Evolutionary conservation across 2,888 invertebrate genomes (phyloP), one percentile per base, ranked within the genome.

Genomic region (Prionchulus punctatus): DNA sequence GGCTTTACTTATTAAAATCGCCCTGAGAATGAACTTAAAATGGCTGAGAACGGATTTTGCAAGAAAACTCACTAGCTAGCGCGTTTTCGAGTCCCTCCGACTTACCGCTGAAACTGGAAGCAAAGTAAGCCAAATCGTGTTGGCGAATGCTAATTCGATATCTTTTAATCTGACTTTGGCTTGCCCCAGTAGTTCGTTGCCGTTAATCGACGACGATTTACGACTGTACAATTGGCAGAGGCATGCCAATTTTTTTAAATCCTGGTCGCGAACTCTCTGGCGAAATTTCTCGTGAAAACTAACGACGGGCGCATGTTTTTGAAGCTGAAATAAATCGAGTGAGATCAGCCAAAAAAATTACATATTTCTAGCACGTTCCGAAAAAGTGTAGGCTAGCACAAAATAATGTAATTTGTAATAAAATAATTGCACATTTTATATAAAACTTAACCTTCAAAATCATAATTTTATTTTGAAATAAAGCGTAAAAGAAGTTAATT

Each of bases 131-230:
- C 57, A 57, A 2, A 57, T 12, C 4, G 53, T 57, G 47, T 43
- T 57, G 25, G 30, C 23, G 12, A 21, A 15, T 23, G 15, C 21
- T 2, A 57, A 53, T 7, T 30, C 12, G 15, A 57, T 23, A 30
- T 57, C 57, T 26, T 57, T 57, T 28, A 57, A 47, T 3, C 57
- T 53, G n/a, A 57, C 47, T 57, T 53, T 57, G 3, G 30, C 30
- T 18, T 57, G 57, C 18, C 52, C 57, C n/a, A 57, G 15, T 30
- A 57, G 12, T 7, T 26, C n/a, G 54, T 21, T 21, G 26, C 26
- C 21, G 18, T 12, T 7, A 12, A 23, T 7, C 23, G 23, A 7
- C 15, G 4, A 18, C 47, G 47, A 45, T 23, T 23, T 18, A 2
- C 55, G 49, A 43, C 30, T 4, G 43, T 49, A 57, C 12, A 57